phyloP scores from a whole-genome alignment of 2,888 invertebrate species.

The Fragum fragum region DNA sequence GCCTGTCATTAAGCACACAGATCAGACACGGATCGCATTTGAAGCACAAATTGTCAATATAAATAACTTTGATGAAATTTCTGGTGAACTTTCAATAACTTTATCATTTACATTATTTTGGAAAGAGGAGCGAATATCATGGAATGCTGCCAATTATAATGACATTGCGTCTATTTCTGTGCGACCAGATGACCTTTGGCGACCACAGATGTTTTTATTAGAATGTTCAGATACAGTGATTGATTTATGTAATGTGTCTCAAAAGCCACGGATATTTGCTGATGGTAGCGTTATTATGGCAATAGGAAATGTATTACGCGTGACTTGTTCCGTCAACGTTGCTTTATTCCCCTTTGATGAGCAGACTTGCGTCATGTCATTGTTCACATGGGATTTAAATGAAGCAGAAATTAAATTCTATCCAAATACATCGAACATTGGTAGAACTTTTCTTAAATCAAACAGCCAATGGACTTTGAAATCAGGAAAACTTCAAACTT shows the following conservation, averaged over 20 bases:
- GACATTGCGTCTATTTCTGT: constrained; percentile 19
- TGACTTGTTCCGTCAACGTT: constrained; percentile 41
- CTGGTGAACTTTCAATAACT: constrained; percentile 42
- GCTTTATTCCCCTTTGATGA: constrained; percentile 52
- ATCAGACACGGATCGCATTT: constrained; percentile 11
- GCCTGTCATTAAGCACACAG: constrained; percentile 11
- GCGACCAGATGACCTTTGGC: constrained; percentile 40
- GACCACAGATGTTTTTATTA: constrained; percentile 35
- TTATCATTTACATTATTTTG: constrained; percentile 17
- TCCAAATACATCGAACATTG: not conserved
- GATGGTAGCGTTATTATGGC: constrained; percentile 31
- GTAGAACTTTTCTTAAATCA: not conserved
- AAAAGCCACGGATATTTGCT: constrained; percentile 12
- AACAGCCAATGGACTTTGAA: constrained; percentile 46
- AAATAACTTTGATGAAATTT: constrained; percentile 55
- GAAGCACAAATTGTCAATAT: constrained; percentile 17
- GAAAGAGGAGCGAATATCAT: constrained; percentile 44
- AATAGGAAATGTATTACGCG: constrained; percentile 31
- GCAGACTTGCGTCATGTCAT: constrained; percentile 36
- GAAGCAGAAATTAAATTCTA: not conserved
- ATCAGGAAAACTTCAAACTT: not conserved
- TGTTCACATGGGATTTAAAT: not conserved
- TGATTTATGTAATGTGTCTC: constrained; percentile 19
- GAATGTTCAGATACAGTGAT: constrained; percentile 20
- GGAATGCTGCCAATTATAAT: constrained; percentile 34